Base-by-base conservation (phyloP, 2,113 vertebrate genomes). In the Macrotus californicus region DNA sequence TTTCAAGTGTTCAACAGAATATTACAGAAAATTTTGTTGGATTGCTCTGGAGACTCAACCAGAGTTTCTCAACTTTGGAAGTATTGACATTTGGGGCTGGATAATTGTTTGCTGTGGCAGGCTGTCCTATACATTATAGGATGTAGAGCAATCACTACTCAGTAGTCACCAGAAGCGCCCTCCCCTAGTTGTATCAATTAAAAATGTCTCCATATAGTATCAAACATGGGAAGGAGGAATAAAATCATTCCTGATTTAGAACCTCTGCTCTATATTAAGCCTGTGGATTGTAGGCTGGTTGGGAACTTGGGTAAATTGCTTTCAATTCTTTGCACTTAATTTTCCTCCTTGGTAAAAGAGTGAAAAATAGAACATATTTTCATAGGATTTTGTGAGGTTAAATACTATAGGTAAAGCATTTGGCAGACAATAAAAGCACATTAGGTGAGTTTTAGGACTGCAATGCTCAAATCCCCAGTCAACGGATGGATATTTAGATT, bases 351-450 rank as follows among this genome's bases (percentile, higher is more conserved):
- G 85, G 14, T 86, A 84, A 61, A 83, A 48, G 36, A 36, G 41
- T 46, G 3, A 56, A 81, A 89, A 89, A 19, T 15, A 67, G 26
- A 61, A 87, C n/a, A n/a, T 13, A 52, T 80, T 87, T 93, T 50
- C n/a, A 43, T 66, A 64, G 19, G 24, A 19, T 50, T 87, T 75
- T 91, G 31, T 92, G 43, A 67, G 24, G 50, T 43, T 87, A 43
- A 89, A 85, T 46, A 31, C 3, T 54, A 14, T 4, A 61, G 15
- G 7, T 56, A 52, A 89, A 56, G 22, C 50, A 41, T 54, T 90
- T 67, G 46, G 21, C 22, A 72, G 14, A 34, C 26, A 92, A 69
- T 82, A 34, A 93, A 66, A 88, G 22, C 34, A n/a, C 0, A 22
- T 5, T 77, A 24, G 59, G 43, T 31, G 3, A 22, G 34, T 34